Evolutionary conservation across 2,888 invertebrate genomes (phyloP), one percentile per base, ranked within the genome.

Genomic region (Mythimna loreyi): DNA sequence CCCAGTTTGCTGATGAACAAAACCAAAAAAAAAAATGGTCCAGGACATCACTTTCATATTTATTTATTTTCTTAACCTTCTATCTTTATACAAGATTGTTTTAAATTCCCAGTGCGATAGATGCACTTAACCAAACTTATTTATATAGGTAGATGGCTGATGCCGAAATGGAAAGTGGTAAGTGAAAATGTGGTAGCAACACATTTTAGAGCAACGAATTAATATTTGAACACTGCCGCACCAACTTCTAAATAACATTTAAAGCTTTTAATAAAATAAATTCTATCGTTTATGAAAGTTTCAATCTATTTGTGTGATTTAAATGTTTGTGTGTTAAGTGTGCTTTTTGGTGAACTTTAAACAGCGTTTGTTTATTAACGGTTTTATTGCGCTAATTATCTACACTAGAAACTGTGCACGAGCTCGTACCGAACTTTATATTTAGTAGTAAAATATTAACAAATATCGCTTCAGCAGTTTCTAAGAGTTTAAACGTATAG

Each of bases 361-460:
- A 33, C 21, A 45, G 33, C 23, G 16, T 19, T 21, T 45, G n/a
- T n/a, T n/a, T n/a, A n/a, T n/a, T n/a, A n/a, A n/a, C n/a, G 21
- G 13, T 43, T 11, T 25, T 67, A 52, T 30, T 30, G 16, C n/a
- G 13, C 6, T 53, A 52, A 53, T 43, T 53, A 25, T 13, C 16
- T 43, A 21, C 70, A 21, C 6, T n/a, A 11, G 13, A 43, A 9
- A 43, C 21, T 33, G 6, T 52, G 13, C 11, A 16, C 3, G 16
- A 13, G 30, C 8, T 43, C 16, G 30, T 21, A 69, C 52, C 23
- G 8, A 43, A 33, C n/a, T 25, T 43, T 2, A 40, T 7, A 7
- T 66, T 40, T 49, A 28, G 30, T 67, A 36, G 19, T 49, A 23
- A 23, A 36, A 25, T 28, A 49, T 28, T 28, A 21, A 21, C 67